Base-by-base conservation (phyloP, 2,113 vertebrate genomes). In the Psilopsiagon aymara region DNA sequence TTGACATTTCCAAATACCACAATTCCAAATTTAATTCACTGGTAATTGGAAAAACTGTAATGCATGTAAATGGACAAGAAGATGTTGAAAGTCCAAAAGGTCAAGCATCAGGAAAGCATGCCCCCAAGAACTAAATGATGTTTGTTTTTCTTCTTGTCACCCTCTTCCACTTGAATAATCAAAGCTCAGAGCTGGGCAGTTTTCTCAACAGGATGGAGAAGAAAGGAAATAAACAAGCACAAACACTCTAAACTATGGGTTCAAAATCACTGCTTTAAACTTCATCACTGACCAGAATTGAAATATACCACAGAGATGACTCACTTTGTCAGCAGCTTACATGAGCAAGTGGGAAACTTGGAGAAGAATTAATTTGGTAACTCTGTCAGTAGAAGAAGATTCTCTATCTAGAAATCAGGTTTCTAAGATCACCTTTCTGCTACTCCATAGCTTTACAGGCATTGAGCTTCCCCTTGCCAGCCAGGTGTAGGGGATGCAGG, bases 1-100 rank as follows among this genome's bases (percentile, higher is more conserved):
- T 90, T 97, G 97, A 97, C 96, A 96, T 97, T 97, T 97, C 94
- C 96, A 97, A 97, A 97, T 97, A 97, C 92, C 96, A 97, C 95
- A 97, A 97, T 96, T 97, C 95, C 95, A 97, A 96, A 97, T 97
- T 95, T 97, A 97, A 96, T 97, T 96, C 93, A 88, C 90, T 97
- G 96, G 95, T 96, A 96, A 97, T 95, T 97, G 97, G 97, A 91
- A 94, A 96, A 97, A 96, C 91, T 95, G 93, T 96, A 97, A 97
- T 95, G 92, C 96, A 95, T 96, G 97, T 95, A 97, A 97, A 95
- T 95, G 89, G 96, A 97, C 92, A 94, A 95, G 90, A 94, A 86
- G 87, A 96, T 91, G 84, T 87, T 92, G 95, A 93, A 96, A 96
- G 94, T 96, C 94, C 95, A 95, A 96, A 97, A 96, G 97, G 97